These are phyloP conservation scores for Chaetura pelagica DNA, from an alignment of 2,113 vertebrate genomes.

Conservation along the genomic window DNA sequence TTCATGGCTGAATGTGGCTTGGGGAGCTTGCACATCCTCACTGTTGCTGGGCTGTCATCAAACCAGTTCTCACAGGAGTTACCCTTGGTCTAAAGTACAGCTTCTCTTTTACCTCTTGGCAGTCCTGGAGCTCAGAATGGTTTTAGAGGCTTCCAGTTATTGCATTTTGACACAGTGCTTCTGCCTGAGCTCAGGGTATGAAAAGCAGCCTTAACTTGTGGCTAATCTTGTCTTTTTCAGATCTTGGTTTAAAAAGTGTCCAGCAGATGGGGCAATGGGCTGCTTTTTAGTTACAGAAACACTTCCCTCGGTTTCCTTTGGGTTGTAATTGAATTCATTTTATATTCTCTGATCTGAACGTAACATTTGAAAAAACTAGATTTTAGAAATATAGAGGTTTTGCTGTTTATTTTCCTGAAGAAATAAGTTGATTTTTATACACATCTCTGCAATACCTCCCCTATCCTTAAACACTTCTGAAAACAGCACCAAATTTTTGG, in stretches of 20 bases:
- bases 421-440: background rate
- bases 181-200: background rate
- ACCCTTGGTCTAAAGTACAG: background rate
- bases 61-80: rapidly evolving
- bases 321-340: background rate
- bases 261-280: conserved; percentile 77
- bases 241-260: background rate
- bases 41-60: background rate
- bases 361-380: background rate
- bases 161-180: background rate
- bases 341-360: background rate
- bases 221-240: background rate
- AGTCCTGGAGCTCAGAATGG: background rate
- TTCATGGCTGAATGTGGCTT: background rate
- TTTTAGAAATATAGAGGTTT: background rate
- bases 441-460: background rate
- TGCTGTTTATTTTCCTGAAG: background rate
- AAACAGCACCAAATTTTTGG: background rate
- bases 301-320: background rate
- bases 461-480: background rate
- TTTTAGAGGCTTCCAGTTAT: background rate
- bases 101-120: background rate
- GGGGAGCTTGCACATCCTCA: background rate
- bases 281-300: background rate
- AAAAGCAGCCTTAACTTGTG: background rate